Evolutionary conservation across 2,113 vertebrate species (phyloP).

Genomic region (Leuciscus idus): DNA sequence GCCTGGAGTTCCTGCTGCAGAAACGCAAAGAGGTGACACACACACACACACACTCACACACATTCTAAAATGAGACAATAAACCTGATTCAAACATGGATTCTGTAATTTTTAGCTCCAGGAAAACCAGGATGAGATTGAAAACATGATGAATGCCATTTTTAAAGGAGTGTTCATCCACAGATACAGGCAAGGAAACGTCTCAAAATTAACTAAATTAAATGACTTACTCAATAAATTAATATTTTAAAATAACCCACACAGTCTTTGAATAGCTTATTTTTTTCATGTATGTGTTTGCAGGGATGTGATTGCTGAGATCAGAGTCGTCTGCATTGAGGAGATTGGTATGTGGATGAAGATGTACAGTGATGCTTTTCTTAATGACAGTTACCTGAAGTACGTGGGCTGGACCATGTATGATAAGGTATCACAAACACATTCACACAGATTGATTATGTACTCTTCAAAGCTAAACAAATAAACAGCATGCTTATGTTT

Average conservation of each 20-base stretch:
- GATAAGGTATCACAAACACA: conserved; percentile 84
- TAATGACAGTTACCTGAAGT: conserved; percentile 99
- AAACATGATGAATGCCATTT: conserved; percentile 99
- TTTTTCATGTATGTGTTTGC: conserved; percentile 43
- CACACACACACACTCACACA: background rate
- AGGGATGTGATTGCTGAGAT: conserved; percentile 99
- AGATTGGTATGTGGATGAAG: conserved; percentile 99
- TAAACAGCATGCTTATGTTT: background rate
- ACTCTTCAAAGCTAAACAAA: background rate
- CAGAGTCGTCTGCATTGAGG: conserved; percentile 97
- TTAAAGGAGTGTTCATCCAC: conserved; percentile 99
- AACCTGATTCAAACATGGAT: background rate
- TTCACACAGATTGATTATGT: background rate
- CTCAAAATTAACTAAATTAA: background rate
- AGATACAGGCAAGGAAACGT: conserved; percentile 87
- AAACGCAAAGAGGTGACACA: conserved; percentile 94
- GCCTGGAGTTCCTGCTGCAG: conserved; percentile 93
- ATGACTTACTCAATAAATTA: background rate
- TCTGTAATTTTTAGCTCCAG: conserved; percentile 86
- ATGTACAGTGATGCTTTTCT: conserved; percentile 99
- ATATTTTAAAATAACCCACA: background rate
- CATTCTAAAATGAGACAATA: background rate
- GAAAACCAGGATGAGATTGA: conserved; percentile 99
- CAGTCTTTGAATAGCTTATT: background rate
- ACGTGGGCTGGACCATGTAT: conserved; percentile 99